These are phyloP conservation scores for Cyprinodon variegatus DNA, from an alignment of 2,113 vertebrate species.

Conservation along the genomic window DNA sequence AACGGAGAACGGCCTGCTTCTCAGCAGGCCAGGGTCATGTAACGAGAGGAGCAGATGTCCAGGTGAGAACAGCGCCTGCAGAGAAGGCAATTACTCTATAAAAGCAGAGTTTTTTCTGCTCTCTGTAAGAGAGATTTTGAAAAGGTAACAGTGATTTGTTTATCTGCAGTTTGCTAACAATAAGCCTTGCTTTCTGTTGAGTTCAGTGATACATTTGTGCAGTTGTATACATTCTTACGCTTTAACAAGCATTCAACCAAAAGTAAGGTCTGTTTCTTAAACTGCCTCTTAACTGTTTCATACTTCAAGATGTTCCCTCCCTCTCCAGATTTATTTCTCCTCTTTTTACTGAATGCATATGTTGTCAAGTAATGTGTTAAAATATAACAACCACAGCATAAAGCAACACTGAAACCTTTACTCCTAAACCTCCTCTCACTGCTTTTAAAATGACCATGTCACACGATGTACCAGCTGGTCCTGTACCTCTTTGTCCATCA, in stretches of 20 bases:
- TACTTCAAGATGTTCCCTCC: conserved; percentile 35
- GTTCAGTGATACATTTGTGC: conserved; percentile 39
- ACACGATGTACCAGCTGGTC: conserved; percentile 41
- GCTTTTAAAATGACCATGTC: conserved; percentile 36
- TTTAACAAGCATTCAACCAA: conserved; percentile 47
- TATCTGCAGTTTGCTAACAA: conserved; percentile 46
- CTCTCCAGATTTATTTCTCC: conserved; percentile 17
- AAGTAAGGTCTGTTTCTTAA: conserved; percentile 47
- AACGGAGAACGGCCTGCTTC: conserved; percentile 30
- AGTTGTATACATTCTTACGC: conserved; percentile 47
- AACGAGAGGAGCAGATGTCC: conserved; percentile 48
- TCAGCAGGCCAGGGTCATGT: conserved; percentile 33
- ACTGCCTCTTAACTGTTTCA: conserved; percentile 36
- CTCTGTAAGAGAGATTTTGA: conserved; percentile 5
- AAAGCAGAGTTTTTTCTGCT: conserved; percentile 31
- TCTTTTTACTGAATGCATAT: conserved; percentile 10
- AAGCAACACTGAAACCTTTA: conserved; percentile 27
- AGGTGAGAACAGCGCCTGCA: conserved; percentile 49
- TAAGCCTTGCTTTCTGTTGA: conserved; percentile 12
- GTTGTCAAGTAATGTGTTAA: conserved; percentile 7
- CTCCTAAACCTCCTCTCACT: conserved; percentile 8
- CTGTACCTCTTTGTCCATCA: conserved; percentile 29
- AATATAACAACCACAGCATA: neutral
- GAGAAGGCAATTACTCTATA: conserved; percentile 37
- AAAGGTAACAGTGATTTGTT: conserved; percentile 50